A percentile compares a stretch with the other conserved stretches of the same genome.
phyloP scores from a whole-genome alignment of 2,797 vertebrate genomes.

The Melanotaenia trifasciata region DNA sequence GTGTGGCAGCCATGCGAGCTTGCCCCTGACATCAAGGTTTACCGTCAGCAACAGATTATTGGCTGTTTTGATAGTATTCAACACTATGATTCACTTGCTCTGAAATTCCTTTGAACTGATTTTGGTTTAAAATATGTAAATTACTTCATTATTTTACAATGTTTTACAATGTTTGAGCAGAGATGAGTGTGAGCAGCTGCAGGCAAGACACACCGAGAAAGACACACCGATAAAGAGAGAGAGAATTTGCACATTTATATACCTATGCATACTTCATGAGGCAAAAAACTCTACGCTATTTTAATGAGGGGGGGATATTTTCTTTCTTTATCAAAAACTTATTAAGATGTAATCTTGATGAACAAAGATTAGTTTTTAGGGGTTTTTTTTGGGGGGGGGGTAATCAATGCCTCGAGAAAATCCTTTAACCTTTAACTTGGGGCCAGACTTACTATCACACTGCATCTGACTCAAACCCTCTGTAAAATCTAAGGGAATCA shows the following conservation, averaged over 20 bases:
- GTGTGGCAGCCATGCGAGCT: too few species aligned
- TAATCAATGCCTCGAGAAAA: neutral
- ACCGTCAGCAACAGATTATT: neutral
- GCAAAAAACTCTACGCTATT: neutral
- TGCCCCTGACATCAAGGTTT: neutral
- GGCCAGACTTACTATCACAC: too few species aligned
- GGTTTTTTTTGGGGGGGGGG: too few species aligned
- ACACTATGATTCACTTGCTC: neutral
- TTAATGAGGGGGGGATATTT: neutral
- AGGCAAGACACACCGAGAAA: neutral
- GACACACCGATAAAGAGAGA: neutral
- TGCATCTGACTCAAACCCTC: too few species aligned
- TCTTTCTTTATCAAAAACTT: neutral
- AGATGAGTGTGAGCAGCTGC: neutral
- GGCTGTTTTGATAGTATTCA: neutral
- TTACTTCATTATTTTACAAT: neutral
- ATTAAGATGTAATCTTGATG: neutral
- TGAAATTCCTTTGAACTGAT: neutral
- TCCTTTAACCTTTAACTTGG: too few species aligned
- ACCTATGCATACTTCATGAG: slow-evolving; percentile 3
- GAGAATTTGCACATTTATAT: slow-evolving; percentile 8
- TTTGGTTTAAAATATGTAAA: neutral
- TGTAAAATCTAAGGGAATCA: too few species aligned
- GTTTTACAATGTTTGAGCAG: neutral
- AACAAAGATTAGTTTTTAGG: neutral